Evolutionary conservation across 2,797 vertebrate species (phyloP), one percentile per base, ranked within the genome.

Genomic region (Ispidina lecontei): DNA sequence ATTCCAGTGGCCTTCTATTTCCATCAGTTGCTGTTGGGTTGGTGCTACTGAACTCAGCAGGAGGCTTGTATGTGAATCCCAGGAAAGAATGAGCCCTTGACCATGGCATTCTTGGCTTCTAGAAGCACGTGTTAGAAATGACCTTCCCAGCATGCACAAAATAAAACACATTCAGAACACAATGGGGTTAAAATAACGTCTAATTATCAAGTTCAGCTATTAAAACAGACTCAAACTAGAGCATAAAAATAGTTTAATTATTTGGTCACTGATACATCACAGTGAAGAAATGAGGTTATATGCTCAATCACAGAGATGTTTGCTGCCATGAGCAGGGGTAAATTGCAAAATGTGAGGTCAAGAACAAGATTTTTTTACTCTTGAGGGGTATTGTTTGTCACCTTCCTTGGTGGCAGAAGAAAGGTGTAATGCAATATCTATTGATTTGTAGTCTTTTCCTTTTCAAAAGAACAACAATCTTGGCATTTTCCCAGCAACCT

Each of bases 401-500:
- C 37, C 37, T 78, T 87, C 47, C 10, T 80, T 54, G 49, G 31
- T 67, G 74, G 37, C 68, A 68, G 25, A 58, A 35, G 23, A 52
- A 60, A 84, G 33, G 29, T 56, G 70, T 86, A 91, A 91, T 86
- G 55, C 60, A 84, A 28, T 75, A 81, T 84, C 67, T 88, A 88
- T 81, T 86, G 63, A 41, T 75, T 78, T 81, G 89, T 91, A 92
- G 75, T 95, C 44, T 92, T 91, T 83, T 69, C 11, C 43, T 89
- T 95, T 92, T 90, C 71, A 62, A 76, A 92, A 91, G 44, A 88
- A 33, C 76, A 90, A 67, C 70, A 78, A 58, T 91, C 29, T 49
- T 93, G 74, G 54, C 60, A 87, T 95, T 95, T 91, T 31, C 74
- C 90, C 33, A 84, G 71, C 35, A 37, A 80, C 33, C 43, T 73